Evolutionary conservation across 2,888 invertebrate species (phyloP).

Genomic region (Drosophila maculinotata): DNA sequence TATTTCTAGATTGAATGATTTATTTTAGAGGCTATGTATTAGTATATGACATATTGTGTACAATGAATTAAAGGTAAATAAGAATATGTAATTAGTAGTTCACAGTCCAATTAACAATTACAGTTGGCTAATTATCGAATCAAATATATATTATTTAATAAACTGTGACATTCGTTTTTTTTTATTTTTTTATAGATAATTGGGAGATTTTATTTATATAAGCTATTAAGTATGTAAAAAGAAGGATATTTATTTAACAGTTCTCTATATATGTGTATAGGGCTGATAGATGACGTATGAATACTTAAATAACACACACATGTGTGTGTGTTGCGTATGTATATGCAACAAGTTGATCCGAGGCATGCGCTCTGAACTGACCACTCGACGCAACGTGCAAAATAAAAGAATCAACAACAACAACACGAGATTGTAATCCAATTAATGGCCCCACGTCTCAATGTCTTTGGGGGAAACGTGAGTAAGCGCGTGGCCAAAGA

Average conservation of each 20-base stretch:
- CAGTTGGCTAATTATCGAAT: constrained; percentile 39
- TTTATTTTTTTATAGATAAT: too few relatives aligned
- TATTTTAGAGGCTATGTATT: too few relatives aligned
- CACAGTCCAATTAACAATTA: constrained; percentile 44
- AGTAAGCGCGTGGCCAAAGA: constrained; percentile 27
- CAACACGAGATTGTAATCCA: constrained; percentile 65
- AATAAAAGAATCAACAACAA: constrained; percentile 24
- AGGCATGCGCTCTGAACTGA: constrained; percentile 41
- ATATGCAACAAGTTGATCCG: constrained; percentile 63
- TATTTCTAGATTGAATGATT: too few relatives aligned
- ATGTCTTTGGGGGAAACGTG: constrained; percentile 39
- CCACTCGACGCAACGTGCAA: constrained; percentile 43
- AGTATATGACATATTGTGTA: not conserved
- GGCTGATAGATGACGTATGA: not conserved
- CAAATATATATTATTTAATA: constrained; percentile 46
- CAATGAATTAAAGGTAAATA: not conserved
- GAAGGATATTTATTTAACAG: not conserved
- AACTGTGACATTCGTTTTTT: too few relatives aligned
- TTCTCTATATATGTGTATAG: not conserved
- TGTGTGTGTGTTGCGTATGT: constrained; percentile 4
- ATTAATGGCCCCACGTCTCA: constrained; percentile 52
- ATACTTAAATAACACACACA: not conserved
- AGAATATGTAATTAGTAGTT: constrained; percentile 7
- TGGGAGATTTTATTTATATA: too few relatives aligned
- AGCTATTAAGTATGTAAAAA: too few relatives aligned